Conservation (phyloP, 2,888 invertebrate species). For the Antitype chi region DNA sequence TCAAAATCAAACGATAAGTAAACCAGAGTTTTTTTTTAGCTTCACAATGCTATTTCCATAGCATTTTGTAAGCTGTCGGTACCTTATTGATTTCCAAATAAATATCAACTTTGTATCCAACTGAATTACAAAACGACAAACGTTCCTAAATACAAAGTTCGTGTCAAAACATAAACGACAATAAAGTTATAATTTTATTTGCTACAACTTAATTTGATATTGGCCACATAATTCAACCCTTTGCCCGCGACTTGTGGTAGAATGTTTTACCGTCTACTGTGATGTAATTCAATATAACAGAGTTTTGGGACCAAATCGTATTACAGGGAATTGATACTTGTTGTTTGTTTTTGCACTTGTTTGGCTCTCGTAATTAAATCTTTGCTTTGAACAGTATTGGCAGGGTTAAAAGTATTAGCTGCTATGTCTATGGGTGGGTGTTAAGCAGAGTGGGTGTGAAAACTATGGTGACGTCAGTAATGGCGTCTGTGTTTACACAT, state of each 20-base stretch:
- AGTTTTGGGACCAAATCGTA: slow-evolving; percentile 17
- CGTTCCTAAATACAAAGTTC: slow-evolving; percentile 14
- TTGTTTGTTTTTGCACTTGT: slow-evolving; percentile 15
- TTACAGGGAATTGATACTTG: slow-evolving; percentile 8
- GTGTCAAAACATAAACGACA: slow-evolving; percentile 29
- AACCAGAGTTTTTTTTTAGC: too few species aligned
- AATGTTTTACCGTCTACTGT: slow-evolving; percentile 17
- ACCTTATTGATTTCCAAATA: not conserved
- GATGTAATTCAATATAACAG: slow-evolving; percentile 34
- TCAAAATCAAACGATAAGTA: too few species aligned
- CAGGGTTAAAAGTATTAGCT: slow-evolving; percentile 35
- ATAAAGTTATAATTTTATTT: slow-evolving; percentile 52
- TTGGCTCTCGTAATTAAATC: not conserved
- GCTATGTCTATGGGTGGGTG: slow-evolving; percentile 32
- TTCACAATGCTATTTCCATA: too few species aligned
- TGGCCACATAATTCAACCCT: slow-evolving; percentile 26
- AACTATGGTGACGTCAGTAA: slow-evolving; percentile 48
- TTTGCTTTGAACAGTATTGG: not conserved
- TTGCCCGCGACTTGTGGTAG: slow-evolving; percentile 28
- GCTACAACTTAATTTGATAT: slow-evolving; percentile 32
- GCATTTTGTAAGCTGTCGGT: too few species aligned
- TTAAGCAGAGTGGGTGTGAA: slow-evolving; percentile 45
- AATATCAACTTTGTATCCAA: slow-evolving; percentile 12
- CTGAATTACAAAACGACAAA: not conserved
- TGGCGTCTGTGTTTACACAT: slow-evolving; percentile 48